phyloP scores from a whole-genome alignment of 64 coral and sea anemone species.

The Stichodactyla helianthus region DNA sequence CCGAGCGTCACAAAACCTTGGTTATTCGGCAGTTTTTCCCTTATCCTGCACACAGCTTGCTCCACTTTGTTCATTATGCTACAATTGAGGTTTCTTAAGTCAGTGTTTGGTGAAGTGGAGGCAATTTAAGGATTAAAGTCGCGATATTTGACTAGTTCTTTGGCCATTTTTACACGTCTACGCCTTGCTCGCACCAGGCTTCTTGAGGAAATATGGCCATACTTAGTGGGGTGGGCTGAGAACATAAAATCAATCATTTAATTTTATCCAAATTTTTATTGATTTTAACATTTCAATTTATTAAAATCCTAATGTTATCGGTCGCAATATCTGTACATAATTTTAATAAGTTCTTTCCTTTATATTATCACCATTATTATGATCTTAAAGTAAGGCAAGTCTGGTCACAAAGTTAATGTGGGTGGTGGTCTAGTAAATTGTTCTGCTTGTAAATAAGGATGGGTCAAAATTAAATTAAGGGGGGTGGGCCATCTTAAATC shows the following conservation, averaged over 20 bases:
- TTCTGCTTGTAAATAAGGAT: no score
- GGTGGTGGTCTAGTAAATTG: neutral
- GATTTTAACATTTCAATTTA: neutral
- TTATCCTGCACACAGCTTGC: conserved; percentile 71
- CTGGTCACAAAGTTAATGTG: neutral
- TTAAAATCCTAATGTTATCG: neutral
- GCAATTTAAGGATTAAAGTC: conserved; percentile 6
- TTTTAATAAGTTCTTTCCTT: no score
- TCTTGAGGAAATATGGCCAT: neutral
- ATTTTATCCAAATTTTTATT: neutral
- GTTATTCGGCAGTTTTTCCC: conserved; percentile 74
- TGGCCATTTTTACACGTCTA: neutral
- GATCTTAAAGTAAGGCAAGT: no score
- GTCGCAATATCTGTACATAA: neutral
- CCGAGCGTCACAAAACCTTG: conserved; percentile 70
- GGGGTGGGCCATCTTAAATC: no score
- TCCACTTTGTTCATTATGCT: conserved; percentile 72
- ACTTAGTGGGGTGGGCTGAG: neutral
- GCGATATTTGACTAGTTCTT: neutral
- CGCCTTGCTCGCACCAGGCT: conserved; percentile 7
- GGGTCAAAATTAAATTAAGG: no score
- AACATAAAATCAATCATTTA: neutral
- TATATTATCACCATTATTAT: no score
- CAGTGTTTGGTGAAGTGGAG: neutral
- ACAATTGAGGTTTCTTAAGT: neutral